phyloP scores from a whole-genome alignment of 2,888 invertebrate genomes.

The Cylindroiulus punctatus region DNA sequence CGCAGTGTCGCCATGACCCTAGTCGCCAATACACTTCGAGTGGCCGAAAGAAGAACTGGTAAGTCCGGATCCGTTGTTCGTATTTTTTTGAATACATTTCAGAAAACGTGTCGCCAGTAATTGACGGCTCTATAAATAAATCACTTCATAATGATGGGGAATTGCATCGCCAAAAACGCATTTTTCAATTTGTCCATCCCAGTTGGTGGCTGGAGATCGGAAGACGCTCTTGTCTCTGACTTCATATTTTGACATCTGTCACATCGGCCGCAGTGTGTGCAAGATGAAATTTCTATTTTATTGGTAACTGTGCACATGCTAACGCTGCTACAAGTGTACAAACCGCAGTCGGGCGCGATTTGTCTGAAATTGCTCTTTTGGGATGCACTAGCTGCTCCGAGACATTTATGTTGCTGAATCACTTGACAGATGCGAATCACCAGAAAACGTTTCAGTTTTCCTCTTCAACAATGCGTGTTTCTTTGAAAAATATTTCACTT shows the following conservation, averaged over 20 bases:
- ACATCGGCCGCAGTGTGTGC: not conserved
- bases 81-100: constrained; percentile 14
- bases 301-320: constrained; percentile 2
- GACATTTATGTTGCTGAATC: not conserved
- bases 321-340: not conserved
- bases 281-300: constrained; percentile 17
- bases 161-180: not conserved
- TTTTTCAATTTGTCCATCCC: constrained; percentile 30
- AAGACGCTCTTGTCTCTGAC: not conserved
- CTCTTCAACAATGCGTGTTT: not conserved
- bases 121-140: constrained; percentile 38
- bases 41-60: constrained; percentile 58
- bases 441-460: not conserved
- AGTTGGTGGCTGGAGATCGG: not conserved
- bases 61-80: constrained; percentile 4
- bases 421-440: not conserved
- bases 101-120: constrained; percentile 1
- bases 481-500: too few species aligned
- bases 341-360: not conserved
- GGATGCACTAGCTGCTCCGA: not conserved
- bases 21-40: constrained; percentile 72
- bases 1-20: constrained; percentile 77
- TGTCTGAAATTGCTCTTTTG: not conserved
- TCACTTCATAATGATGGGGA: constrained; percentile 29
- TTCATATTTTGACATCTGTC: constrained; percentile 39